Evolutionary conservation across 2,797 vertebrate genomes (phyloP).

Genomic region (Phrynocephalus forsythii): DNA sequence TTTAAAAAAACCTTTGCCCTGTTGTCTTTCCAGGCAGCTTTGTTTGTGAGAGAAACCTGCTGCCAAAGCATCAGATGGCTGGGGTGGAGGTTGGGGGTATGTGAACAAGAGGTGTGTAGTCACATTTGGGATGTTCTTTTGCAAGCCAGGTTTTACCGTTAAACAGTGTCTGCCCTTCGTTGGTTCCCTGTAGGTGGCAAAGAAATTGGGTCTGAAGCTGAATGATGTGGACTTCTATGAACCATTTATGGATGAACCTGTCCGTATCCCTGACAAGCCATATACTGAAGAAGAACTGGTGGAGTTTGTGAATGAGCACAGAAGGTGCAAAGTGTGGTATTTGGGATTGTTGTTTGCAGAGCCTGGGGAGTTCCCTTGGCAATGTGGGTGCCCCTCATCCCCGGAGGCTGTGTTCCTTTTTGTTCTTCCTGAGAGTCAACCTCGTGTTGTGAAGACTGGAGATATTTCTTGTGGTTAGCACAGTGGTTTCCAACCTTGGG

Average conservation of each 20-base stretch:
- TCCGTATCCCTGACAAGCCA: constrained; percentile 91
- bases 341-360: background rate
- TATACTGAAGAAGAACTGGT: constrained; percentile 91
- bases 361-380: rapidly evolving
- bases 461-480: too few relatives aligned
- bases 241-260: constrained; percentile 95
- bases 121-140: background rate
- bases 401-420: background rate
- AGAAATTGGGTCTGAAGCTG: constrained; percentile 92
- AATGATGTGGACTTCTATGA: constrained; percentile 98
- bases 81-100: too few relatives aligned
- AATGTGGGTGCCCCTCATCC: background rate
- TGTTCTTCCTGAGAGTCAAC: background rate
- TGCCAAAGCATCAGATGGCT: background rate
- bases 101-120: background rate
- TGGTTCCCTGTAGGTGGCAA: constrained; percentile 86
- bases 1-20: background rate
- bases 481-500: too few relatives aligned
- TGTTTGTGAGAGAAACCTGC: background rate
- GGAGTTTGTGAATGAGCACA: constrained; percentile 92
- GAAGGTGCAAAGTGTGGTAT: constrained; percentile 78
- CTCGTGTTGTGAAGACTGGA: too few relatives aligned
- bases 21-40: background rate
- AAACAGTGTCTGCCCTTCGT: background rate
- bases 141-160: background rate